Evolutionary conservation across 2,888 invertebrate genomes (phyloP), one percentile per base, ranked within the genome.

Genomic region (Trachelus stipa): DNA sequence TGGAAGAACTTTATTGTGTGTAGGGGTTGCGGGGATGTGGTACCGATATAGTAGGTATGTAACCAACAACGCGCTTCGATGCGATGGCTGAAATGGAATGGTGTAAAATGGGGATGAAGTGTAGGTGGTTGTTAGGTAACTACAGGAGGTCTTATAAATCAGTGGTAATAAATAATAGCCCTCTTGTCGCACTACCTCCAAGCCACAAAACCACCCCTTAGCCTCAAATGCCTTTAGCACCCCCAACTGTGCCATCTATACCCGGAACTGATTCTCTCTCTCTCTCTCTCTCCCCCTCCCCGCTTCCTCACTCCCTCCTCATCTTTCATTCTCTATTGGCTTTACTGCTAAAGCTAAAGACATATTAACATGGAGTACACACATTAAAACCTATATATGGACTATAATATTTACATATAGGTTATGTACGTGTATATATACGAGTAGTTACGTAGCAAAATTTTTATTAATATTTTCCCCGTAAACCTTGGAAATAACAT

Each of bases 131-230:
- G 81, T 80, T 80, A 81, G 81, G 79, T 79, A 69, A 79, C 82
- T 83, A 80, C 84, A 80, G 76, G 80, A 79, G 82, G 83, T 56
- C 83, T 82, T 85, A 84, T 85, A 86, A 86, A 86, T 85, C 86
- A 85, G 84, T 77, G 82, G 83, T 81, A 82, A 85, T 86, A 85
- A 84, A 86, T 86, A 86, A 85, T 86, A 84, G 81, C 83, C 83
- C 76, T 76, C 76, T 71, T 31, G 56, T 77, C 80, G 73, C 73
- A 74, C 81, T 78, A 74, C 80, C 77, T 73, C 82, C 79, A 79
- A 76, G 80, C 76, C 83, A 80, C 80, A 71, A 80, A 80, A 81
- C 83, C 83, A 80, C 83, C 82, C 79, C 81, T 81, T 82, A 56
- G 23, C 56, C 56, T 56, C 56, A 56, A 56, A 56, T 56, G 56